A percentile compares a stretch with the other conserved stretches of the same genome.
Evolutionary conservation across 2,797 vertebrate genomes (phyloP).

Genomic region (Darevskia mixta): DNA sequence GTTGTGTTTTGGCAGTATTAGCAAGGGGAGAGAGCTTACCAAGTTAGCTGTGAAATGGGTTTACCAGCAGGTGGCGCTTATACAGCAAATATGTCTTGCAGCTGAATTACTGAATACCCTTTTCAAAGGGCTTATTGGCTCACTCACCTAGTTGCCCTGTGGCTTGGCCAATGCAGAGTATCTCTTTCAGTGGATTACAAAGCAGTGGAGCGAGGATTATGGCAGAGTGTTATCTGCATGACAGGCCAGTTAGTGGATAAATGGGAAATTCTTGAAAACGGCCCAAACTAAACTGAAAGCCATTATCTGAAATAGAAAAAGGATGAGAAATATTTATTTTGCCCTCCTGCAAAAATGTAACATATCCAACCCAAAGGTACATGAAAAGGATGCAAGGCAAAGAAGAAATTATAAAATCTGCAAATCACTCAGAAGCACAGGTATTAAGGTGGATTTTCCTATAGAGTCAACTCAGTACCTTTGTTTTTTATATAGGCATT

Average conservation of each 20-base stretch:
- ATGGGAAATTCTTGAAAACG: background rate
- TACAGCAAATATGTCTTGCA: conserved; percentile 18
- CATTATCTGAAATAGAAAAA: background rate
- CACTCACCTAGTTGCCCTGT: conserved; percentile 19
- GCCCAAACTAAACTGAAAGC: conserved; percentile 12
- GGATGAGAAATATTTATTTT: background rate
- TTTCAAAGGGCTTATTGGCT: conserved; percentile 23
- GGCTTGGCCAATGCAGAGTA: background rate
- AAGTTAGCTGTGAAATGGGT: background rate
- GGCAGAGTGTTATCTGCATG: conserved; percentile 10
- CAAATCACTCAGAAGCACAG: background rate
- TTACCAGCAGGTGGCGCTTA: conserved; percentile 52
- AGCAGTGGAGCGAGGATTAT: conserved; percentile 10
- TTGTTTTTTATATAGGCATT: background rate
- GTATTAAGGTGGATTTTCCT: background rate
- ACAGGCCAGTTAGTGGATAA: conserved; percentile 16
- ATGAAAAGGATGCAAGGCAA: background rate
- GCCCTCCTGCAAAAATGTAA: background rate
- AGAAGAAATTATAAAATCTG: background rate
- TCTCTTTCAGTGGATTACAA: conserved; percentile 8
- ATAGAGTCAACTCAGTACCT: background rate
- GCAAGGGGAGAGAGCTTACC: background rate
- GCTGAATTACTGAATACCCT: conserved; percentile 3
- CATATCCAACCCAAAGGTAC: background rate
- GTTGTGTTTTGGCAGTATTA: too few species aligned